Conservation (phyloP, 2,113 vertebrate species). For the Collichthys lucidus region DNA sequence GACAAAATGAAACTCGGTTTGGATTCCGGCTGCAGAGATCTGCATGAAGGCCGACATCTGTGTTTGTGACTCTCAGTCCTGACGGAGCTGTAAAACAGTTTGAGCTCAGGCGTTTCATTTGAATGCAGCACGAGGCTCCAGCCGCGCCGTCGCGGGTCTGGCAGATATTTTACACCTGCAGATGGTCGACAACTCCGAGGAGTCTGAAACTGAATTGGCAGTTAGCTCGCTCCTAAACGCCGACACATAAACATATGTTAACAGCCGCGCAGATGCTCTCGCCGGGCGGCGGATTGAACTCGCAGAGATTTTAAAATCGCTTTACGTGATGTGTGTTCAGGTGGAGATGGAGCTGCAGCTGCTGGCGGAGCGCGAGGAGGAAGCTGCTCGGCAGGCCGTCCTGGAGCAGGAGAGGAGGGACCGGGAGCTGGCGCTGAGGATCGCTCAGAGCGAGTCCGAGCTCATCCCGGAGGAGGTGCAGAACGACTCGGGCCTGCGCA, state of each 20-base stretch:
- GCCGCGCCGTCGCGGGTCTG: not conserved
- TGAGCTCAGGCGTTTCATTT: not conserved
- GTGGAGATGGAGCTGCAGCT: conserved; percentile 93
- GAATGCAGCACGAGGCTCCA: not conserved
- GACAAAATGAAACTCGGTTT: too few species aligned
- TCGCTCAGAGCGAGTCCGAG: conserved; percentile 93
- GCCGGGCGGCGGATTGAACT: not conserved
- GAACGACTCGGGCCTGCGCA: conserved; percentile 87
- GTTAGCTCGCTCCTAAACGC: not conserved
- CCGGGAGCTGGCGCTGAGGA: conserved; percentile 93
- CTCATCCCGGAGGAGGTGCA: conserved; percentile 92
- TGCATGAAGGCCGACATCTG: too few species aligned
- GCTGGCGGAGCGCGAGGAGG: conserved; percentile 89
- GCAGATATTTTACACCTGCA: not conserved
- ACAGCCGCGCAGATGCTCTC: not conserved
- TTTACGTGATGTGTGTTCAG: conserved; percentile 72
- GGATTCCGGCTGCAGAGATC: too few species aligned
- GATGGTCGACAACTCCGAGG: not conserved
- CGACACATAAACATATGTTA: conserved; percentile 15
- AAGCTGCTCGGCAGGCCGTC: conserved; percentile 87
- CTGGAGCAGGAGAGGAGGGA: conserved; percentile 95
- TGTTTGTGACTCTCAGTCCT: too few species aligned
- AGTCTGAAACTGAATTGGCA: not conserved
- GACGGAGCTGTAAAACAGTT: too few species aligned
- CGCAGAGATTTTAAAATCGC: too few species aligned